Conservation (phyloP, 2,797 vertebrate species). For the Buphagus erythrorhynchus region DNA sequence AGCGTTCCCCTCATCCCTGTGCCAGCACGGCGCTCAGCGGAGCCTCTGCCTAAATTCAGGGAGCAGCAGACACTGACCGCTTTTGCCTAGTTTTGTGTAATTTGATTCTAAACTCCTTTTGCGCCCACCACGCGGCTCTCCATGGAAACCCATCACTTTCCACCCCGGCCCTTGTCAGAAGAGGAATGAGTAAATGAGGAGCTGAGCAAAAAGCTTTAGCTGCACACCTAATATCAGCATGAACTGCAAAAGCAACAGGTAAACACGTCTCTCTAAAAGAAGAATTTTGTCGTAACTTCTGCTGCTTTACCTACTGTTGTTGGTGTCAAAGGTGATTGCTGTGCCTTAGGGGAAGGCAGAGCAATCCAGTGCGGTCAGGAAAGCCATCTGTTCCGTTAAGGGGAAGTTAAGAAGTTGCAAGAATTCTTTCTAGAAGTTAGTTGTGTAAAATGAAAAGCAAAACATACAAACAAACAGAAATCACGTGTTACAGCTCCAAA, state of each 20-base stretch:
- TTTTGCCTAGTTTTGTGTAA: background rate
- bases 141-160: background rate
- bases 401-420: background rate
- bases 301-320: background rate
- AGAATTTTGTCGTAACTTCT: background rate
- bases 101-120: background rate
- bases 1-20: fast-evolving
- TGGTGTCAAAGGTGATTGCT: constrained; percentile 38
- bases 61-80: background rate
- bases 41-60: background rate
- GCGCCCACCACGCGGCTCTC: background rate
- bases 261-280: background rate
- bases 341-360: background rate
- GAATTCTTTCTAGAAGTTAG: background rate
- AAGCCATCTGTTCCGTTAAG: background rate
- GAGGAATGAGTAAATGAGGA: background rate
- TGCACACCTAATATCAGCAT: background rate
- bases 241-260: background rate
- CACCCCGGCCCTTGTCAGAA: background rate
- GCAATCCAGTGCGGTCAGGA: background rate
- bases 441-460: constrained; percentile 16
- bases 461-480: constrained; percentile 28
- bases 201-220: background rate
- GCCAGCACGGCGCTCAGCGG: fast-evolving
- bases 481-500: background rate